phyloP scores from a whole-genome alignment of 2,888 invertebrate genomes.

The Apamea crenata region DNA sequence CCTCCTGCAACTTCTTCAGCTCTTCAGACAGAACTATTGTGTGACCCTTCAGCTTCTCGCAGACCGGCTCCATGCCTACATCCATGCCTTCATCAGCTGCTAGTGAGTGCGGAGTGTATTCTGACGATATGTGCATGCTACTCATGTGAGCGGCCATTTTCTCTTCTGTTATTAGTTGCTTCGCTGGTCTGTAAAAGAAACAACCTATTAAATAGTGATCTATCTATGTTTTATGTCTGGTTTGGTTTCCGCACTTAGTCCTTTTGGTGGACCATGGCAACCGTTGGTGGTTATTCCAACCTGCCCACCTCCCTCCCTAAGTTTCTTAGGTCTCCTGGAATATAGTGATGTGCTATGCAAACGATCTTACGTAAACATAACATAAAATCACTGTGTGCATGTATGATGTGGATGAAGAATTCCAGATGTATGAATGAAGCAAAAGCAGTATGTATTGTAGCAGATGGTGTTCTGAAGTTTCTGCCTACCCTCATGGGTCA shows the following conservation, averaged over 20 bases:
- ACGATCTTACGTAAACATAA: too few relatives aligned
- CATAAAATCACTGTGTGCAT: too few relatives aligned
- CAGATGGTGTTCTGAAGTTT: too few relatives aligned
- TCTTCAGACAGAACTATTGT: conserved; percentile 93
- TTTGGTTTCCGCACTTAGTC: neutral
- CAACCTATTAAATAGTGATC: neutral
- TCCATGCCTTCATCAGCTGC: conserved; percentile 80
- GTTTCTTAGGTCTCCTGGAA: too few relatives aligned
- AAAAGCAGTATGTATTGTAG: too few relatives aligned
- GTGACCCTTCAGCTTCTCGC: conserved; percentile 86
- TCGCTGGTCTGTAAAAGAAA: conserved; percentile 88
- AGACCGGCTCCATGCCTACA: conserved; percentile 75
- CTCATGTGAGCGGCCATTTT: conserved; percentile 95
- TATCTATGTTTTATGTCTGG: neutral
- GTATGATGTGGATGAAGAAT: too few relatives aligned
- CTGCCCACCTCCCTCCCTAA: too few relatives aligned
- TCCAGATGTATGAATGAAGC: too few relatives aligned
- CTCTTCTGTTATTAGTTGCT: conserved; percentile 95
- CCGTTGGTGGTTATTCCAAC: too few relatives aligned
- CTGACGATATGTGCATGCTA: conserved; percentile 93
- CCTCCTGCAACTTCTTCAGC: conserved; percentile 91
- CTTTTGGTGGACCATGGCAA: neutral
- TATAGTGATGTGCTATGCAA: too few relatives aligned
- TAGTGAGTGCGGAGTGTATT: conserved; percentile 81
- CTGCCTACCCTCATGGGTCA: too few relatives aligned